phyloP scores from a whole-genome alignment of 2,797 vertebrate species.

The Podarcis siculus region DNA sequence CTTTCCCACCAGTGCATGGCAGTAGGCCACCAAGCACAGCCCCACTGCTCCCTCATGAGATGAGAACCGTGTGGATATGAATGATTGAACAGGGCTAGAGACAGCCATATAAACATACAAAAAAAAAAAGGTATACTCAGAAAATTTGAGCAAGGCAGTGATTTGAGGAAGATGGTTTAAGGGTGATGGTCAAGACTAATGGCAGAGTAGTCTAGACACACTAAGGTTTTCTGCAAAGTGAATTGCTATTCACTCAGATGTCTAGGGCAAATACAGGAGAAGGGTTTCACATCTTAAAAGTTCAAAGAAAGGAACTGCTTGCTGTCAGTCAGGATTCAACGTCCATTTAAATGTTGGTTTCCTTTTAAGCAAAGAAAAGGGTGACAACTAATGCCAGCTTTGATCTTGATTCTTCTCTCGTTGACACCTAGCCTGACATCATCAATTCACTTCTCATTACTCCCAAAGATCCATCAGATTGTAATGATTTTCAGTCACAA shows the following conservation, averaged over 20 bases:
- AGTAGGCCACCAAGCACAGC: background rate
- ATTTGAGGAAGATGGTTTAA: background rate
- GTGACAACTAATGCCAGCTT: background rate
- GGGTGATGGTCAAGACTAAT: background rate
- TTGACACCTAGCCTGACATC: constrained; percentile 17
- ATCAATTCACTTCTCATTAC: constrained; percentile 16
- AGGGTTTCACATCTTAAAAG: background rate
- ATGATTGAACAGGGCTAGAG: background rate
- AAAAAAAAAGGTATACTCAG: too few species aligned
- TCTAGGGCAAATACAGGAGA: background rate
- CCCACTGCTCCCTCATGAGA: background rate
- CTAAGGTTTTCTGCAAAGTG: background rate
- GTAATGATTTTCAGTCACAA: constrained; percentile 44
- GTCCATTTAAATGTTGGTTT: background rate
- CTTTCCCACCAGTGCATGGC: background rate
- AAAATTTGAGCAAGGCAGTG: background rate
- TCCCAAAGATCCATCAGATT: constrained; percentile 12
- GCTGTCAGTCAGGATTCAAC: background rate
- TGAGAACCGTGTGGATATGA: background rate
- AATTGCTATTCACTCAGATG: background rate
- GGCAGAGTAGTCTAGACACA: background rate
- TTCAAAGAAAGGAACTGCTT: constrained; percentile 13
- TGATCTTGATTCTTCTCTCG: constrained; percentile 10
- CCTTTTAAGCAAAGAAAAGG: background rate
- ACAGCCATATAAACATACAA: background rate